Evolutionary conservation across 2,113 vertebrate genomes (phyloP).

Genomic region (Xiphorhynchus elegans): DNA sequence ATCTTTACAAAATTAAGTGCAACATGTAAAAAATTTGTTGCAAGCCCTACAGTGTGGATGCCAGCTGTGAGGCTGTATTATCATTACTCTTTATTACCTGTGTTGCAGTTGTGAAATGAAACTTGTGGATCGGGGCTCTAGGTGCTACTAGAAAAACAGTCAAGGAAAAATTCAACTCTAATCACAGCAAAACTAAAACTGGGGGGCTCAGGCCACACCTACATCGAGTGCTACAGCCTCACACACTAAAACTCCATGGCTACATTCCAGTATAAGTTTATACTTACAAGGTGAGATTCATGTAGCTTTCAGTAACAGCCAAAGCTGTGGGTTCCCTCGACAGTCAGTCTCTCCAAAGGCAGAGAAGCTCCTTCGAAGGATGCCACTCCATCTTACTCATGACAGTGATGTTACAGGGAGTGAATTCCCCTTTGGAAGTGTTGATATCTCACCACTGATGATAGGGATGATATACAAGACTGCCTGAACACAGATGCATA

Average conservation of each 20-base stretch:
- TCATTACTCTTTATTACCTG: background rate
- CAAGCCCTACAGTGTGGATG: background rate
- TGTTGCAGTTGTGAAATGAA: background rate
- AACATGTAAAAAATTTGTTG: background rate
- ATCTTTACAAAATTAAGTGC: background rate
- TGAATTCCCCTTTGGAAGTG: background rate
- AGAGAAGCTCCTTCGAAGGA: fast-evolving
- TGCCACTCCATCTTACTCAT: background rate
- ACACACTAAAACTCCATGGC: background rate
- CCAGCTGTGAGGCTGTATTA: background rate
- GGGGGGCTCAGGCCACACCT: background rate
- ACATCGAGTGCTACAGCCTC: background rate
- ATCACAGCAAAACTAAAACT: background rate
- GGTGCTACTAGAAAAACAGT: background rate
- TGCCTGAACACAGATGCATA: background rate
- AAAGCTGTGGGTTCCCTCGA: background rate
- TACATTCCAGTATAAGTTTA: background rate
- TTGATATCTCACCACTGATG: background rate
- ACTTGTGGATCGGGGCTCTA: background rate
- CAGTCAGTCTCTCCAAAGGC: background rate
- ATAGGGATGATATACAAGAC: background rate
- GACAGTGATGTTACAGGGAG: background rate
- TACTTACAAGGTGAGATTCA: background rate
- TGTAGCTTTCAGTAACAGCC: background rate
- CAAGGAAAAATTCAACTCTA: background rate